These are phyloP conservation scores for Nannoperca australis DNA, from an alignment of 2,797 vertebrate genomes.

Conservation along the genomic window DNA sequence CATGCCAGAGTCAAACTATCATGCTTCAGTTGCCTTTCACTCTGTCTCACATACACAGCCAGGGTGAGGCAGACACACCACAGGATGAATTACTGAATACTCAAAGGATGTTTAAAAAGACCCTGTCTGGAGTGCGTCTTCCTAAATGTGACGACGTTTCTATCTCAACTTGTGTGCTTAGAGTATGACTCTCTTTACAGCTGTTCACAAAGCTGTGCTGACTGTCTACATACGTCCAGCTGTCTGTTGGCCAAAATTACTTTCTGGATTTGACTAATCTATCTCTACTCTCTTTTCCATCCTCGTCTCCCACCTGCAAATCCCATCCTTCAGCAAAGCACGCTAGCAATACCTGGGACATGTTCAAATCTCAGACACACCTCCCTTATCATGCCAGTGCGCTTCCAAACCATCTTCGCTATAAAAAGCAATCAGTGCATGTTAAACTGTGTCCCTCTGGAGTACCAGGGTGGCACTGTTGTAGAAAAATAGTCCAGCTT, in stretches of 20 bases:
- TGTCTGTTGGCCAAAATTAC: slow-evolving; percentile 22
- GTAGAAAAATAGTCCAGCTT: no score
- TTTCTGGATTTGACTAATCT: slow-evolving; percentile 24
- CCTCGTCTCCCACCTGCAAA: slow-evolving; percentile 12
- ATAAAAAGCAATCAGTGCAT: slow-evolving; percentile 66
- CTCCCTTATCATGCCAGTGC: slow-evolving; percentile 36
- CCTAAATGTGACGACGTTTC: slow-evolving; percentile 21
- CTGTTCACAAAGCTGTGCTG: slow-evolving; percentile 27
- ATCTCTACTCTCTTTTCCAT: slow-evolving; percentile 6
- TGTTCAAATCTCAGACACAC: slow-evolving; percentile 32
- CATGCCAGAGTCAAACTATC: slow-evolving; percentile 16
- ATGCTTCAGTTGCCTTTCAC: background rate
- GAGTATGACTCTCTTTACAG: slow-evolving; percentile 9
- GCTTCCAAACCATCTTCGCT: slow-evolving; percentile 50
- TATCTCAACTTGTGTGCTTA: slow-evolving; percentile 2
- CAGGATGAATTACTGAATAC: slow-evolving; percentile 10
- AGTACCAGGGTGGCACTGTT: slow-evolving; percentile 7
- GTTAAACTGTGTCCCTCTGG: slow-evolving; percentile 31
- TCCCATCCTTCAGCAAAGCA: slow-evolving; percentile 8
- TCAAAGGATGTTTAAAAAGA: slow-evolving; percentile 20
- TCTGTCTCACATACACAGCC: background rate
- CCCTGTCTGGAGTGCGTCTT: background rate
- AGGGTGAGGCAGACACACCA: slow-evolving; percentile 25
- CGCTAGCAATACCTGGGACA: background rate
- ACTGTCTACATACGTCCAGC: slow-evolving; percentile 39